These are phyloP conservation scores for Augiades crinisus DNA, from an alignment of 2,888 invertebrate species.

Conservation along the genomic window DNA sequence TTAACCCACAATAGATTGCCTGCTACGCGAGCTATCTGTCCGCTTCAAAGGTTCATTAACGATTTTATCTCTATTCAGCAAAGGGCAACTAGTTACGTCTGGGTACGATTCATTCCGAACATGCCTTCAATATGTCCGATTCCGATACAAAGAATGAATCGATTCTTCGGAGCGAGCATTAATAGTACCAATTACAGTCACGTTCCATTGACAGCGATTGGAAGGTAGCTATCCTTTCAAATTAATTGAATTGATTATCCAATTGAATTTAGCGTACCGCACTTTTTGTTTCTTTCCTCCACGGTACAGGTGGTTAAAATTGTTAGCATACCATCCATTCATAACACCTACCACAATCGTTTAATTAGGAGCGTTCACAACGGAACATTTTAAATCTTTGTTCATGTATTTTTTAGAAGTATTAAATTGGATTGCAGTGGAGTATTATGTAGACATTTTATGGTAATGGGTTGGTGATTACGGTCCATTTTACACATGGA, in stretches of 20 bases:
- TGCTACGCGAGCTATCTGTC: slow-evolving; percentile 31
- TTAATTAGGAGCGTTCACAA: slow-evolving; percentile 30
- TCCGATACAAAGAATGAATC: slow-evolving; percentile 62
- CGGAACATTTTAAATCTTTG: not conserved
- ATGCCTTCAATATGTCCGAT: slow-evolving; percentile 58
- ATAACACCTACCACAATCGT: slow-evolving; percentile 32
- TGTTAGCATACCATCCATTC: slow-evolving; percentile 30
- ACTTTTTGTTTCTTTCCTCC: slow-evolving; percentile 52
- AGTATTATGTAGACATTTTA: no score
- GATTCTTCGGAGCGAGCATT: slow-evolving; percentile 56
- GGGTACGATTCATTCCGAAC: slow-evolving; percentile 50
- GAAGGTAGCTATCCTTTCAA: slow-evolving; percentile 57
- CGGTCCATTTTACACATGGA: no score
- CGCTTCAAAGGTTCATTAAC: slow-evolving; percentile 38
- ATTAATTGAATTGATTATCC: slow-evolving; percentile 77
- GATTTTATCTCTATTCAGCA: slow-evolving; percentile 49
- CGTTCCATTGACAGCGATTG: slow-evolving; percentile 45
- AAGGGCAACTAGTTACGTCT: slow-evolving; percentile 48
- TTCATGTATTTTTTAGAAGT: slow-evolving; percentile 2
- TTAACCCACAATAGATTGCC: slow-evolving; percentile 11
- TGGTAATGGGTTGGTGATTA: no score
- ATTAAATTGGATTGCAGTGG: no score
- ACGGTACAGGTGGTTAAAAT: slow-evolving; percentile 40
- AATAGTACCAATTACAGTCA: slow-evolving; percentile 69
- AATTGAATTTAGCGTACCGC: slow-evolving; percentile 66